Conservation (phyloP, 1,140 invertebrate genomes). For the Drosophila kohkoa region DNA sequence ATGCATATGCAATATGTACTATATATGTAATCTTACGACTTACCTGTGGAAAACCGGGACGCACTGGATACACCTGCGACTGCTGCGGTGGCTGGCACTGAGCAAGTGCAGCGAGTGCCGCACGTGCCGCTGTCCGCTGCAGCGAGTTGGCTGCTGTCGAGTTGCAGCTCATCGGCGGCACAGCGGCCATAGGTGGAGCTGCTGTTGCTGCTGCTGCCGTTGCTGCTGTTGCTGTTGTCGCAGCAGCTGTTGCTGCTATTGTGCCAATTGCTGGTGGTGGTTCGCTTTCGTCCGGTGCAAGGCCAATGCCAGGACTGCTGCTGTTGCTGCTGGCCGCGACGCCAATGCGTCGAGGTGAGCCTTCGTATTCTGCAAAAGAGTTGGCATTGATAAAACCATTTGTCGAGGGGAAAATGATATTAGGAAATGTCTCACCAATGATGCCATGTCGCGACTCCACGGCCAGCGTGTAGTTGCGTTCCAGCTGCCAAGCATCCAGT, state of each 20-base stretch:
- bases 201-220: slow-evolving; percentile 32
- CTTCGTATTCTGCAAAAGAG: slow-evolving; percentile 91
- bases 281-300: slow-evolving; percentile 66
- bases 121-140: slow-evolving; percentile 63
- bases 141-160: slow-evolving; percentile 41
- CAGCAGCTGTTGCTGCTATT: slow-evolving; percentile 17
- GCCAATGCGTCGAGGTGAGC: slow-evolving; percentile 94
- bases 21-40: too few relatives aligned
- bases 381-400: too few relatives aligned
- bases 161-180: slow-evolving; percentile 43
- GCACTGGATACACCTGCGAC: slow-evolving; percentile 86
- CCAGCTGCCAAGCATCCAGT: slow-evolving; percentile 68
- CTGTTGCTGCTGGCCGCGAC: slow-evolving; percentile 45
- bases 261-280: slow-evolving; percentile 60
- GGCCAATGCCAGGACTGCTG: slow-evolving; percentile 34
- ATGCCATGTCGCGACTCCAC: slow-evolving; percentile 80
- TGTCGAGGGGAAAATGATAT: neutral
- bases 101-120: slow-evolving; percentile 56
- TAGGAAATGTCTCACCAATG: slow-evolving; percentile 58
- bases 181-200: slow-evolving; percentile 84
- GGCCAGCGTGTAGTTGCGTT: slow-evolving; percentile 77
- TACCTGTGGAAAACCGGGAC: slow-evolving; percentile 90
- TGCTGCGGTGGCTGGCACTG: slow-evolving; percentile 60
- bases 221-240: slow-evolving; percentile 15
- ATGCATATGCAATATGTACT: too few relatives aligned